Conservation (phyloP, 2,888 invertebrate genomes). For the Galeruca laticollis region DNA sequence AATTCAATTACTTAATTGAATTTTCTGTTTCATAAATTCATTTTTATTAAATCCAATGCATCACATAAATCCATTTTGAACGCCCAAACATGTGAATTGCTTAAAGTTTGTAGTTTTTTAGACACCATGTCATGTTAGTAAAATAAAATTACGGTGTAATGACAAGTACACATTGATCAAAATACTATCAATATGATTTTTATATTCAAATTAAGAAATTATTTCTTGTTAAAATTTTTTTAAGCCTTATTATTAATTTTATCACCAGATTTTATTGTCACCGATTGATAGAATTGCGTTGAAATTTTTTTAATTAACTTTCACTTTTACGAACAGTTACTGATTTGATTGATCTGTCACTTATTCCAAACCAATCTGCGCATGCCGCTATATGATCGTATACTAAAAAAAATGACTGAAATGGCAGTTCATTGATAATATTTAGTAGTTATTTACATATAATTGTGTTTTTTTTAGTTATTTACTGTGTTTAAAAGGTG, state of each 20-base stretch:
- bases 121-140: neutral
- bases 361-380: slow-evolving; percentile 5
- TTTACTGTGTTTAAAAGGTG: slow-evolving; percentile 5
- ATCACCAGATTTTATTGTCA: neutral
- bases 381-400: neutral
- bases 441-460: slow-evolving; percentile 28
- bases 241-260: neutral
- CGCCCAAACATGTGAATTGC: too few relatives aligned
- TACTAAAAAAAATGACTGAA: slow-evolving; percentile 27
- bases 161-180: neutral
- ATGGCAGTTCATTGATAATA: slow-evolving; percentile 27
- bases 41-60: too few relatives aligned
- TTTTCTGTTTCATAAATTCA: too few relatives aligned
- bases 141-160: neutral
- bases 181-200: neutral
- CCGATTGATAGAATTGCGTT: neutral
- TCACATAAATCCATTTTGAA: too few relatives aligned
- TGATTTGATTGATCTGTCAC: slow-evolving; percentile 28
- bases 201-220: neutral
- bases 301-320: neutral
- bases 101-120: too few relatives aligned
- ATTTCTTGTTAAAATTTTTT: neutral
- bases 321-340: slow-evolving; percentile 15
- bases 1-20: too few relatives aligned
- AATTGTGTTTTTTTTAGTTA: slow-evolving; percentile 17